Base-by-base conservation (phyloP, 1,140 invertebrate genomes). In the Meloidogyne hapla region DNA sequence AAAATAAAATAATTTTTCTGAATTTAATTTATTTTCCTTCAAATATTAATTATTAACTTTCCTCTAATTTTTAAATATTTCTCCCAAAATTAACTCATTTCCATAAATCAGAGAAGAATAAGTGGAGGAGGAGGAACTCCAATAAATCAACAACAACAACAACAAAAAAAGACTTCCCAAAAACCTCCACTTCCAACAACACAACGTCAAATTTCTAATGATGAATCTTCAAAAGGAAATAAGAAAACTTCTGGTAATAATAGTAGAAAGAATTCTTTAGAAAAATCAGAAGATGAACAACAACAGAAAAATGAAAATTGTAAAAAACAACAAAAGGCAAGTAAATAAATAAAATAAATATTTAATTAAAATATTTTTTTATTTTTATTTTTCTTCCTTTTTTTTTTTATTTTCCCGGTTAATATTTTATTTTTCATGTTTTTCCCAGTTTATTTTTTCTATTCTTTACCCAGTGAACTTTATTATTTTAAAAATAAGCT, bases 161-260 rank as follows among this genome's bases (percentile, higher is more conserved):
- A 56, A 21, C 4, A 56, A 1, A 56, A 56, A 56, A 56, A 13
- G n/a, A 6, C 48, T n/a, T n/a, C 48, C 12, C 18, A n/a, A 56
- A 56, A 56, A n/a, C 48, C 48, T 56, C 48, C 48, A 8, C 48
- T 56, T 56, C 48, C 48, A 56, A 56, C 48, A 56, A 56, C 48
- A 6, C n/a, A 18, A 56, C 48, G n/a, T 56, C 48, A 56, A 56
- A n/a, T 8, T n/a, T 56, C 48, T n/a, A 56, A 56, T 56, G 48
- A 56, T n/a, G 48, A 56, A 8, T 8, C 33, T 33, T 33, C 48
- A 56, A 56, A 56, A 56, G n/a, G n/a, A 13, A 42, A 42, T 42
- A 15, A 42, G 12, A 42, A 42, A 33, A 8, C 33, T 33, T 33
- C 33, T 0, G n/a, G n/a, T 45, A 56, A 56, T 56, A 56, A 56